Conservation (phyloP, 2,797 vertebrate genomes). For the Pseudochromis fuscus region DNA sequence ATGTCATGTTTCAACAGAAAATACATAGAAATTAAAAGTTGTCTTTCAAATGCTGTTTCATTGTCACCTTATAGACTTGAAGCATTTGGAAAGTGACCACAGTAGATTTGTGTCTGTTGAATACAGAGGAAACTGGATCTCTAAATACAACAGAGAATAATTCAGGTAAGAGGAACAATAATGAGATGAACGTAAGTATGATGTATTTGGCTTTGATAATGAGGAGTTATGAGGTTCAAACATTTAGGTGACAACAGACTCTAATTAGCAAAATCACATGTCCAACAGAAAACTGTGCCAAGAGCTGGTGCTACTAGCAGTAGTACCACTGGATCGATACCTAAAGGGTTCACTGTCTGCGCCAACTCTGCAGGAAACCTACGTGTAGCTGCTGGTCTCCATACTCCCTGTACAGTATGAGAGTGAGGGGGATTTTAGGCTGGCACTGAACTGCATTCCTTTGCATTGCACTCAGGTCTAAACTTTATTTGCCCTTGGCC, state of each 20-base stretch:
- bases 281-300: no score
- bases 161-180: neutral
- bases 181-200: no score
- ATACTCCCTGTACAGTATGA: constrained; percentile 28
- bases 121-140: neutral
- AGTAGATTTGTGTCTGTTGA: neutral
- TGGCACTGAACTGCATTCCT: constrained; percentile 72
- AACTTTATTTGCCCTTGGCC: constrained; percentile 83
- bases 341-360: neutral
- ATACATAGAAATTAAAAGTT: neutral
- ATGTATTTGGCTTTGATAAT: no score
- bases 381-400: neutral
- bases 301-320: no score
- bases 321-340: no score
- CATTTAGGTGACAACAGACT: neutral
- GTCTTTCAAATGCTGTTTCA: neutral
- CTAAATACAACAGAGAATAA: neutral
- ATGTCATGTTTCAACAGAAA: neutral
- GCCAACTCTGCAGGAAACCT: constrained; percentile 5
- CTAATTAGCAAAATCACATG: neutral
- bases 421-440: constrained; percentile 23
- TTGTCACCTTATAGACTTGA: no score
- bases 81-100: neutral
- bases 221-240: no score
- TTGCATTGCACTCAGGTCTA: constrained; percentile 66